Conservation (phyloP, 2,113 vertebrate species). For the Hassar affinis region DNA sequence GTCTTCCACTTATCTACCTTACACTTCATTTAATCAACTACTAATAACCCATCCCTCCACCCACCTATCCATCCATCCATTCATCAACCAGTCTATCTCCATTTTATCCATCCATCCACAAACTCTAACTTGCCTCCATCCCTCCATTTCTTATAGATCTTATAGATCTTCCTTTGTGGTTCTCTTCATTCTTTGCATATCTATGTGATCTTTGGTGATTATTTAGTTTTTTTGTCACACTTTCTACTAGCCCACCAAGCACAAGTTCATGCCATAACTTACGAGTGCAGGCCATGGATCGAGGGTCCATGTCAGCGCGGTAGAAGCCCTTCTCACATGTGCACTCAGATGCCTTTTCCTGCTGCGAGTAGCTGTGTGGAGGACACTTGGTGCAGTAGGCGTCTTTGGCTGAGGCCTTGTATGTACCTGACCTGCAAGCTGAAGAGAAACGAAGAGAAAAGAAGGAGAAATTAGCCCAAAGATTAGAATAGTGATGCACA, state of each 20-base stretch:
- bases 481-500: background rate
- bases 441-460: conserved; percentile 39
- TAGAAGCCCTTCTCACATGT: conserved; percentile 76
- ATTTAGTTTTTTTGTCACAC: background rate
- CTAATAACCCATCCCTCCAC: too few species aligned
- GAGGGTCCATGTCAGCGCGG: conserved; percentile 73
- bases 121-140: too few species aligned
- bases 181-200: background rate
- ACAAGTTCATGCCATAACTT: conserved; percentile 55
- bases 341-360: conserved; percentile 73
- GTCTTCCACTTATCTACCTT: background rate
- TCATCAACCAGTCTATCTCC: background rate
- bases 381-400: conserved; percentile 80
- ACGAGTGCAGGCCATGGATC: conserved; percentile 79
- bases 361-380: conserved; percentile 76
- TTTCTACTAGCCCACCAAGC: background rate
- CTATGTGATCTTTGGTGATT: background rate
- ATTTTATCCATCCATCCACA: background rate
- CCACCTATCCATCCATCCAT: background rate
- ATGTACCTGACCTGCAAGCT: conserved; percentile 79
- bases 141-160: background rate
- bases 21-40: background rate
- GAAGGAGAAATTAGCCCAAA: background rate
- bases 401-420: conserved; percentile 77
- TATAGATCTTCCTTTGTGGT: background rate